Evolutionary conservation across 2,113 vertebrate species (phyloP), one percentile per base, ranked within the genome.

Genomic region (Pao palembangensis): DNA sequence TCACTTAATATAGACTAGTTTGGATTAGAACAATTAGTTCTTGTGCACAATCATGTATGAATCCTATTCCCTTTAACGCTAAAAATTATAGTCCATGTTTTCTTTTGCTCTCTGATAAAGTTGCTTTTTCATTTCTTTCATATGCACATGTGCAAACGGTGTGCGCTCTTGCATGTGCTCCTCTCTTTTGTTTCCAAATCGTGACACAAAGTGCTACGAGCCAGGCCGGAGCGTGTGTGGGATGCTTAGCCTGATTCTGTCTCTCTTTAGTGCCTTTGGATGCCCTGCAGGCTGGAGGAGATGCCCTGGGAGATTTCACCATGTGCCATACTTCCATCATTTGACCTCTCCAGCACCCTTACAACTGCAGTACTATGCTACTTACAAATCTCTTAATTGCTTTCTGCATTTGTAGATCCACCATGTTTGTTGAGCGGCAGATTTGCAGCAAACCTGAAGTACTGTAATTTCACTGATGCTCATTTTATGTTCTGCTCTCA

Each of bases 131-230:
- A 28, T 13, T 46, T 44, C 34, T 57, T 46, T 51, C 41, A 50
- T 48, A 44, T 23, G 18, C 47, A 49, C 7, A 5, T 69, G 65
- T 69, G 76, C 68, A 60, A 81, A 66, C 34, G 25, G 48, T 81
- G 85, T 76, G 64, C 76, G 62, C 57, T 85, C 75, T 82, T 69
- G 73, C 85, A 80, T 85, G 84, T 82, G 75, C 71, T 73, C 69
- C 59, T 61, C 34, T n/a, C 78, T 82, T 82, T 86, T 84, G 79
- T 83, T 87, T 84, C 80, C 55, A 51, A 47, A 68, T 63, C 67
- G 73, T 87, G 88, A 88, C 83, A 85, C 50, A 77, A 81, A 88
- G 61, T 80, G 88, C 89, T 87, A 76, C 48, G 51, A 85, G 88
- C 85, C 78, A 86, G 86, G 86, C 65, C 54, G 53, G 51, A 51